Evolutionary conservation across 2,888 invertebrate species (phyloP), one percentile per base, ranked within the genome.

Genomic region (Leptura quadrifasciata): DNA sequence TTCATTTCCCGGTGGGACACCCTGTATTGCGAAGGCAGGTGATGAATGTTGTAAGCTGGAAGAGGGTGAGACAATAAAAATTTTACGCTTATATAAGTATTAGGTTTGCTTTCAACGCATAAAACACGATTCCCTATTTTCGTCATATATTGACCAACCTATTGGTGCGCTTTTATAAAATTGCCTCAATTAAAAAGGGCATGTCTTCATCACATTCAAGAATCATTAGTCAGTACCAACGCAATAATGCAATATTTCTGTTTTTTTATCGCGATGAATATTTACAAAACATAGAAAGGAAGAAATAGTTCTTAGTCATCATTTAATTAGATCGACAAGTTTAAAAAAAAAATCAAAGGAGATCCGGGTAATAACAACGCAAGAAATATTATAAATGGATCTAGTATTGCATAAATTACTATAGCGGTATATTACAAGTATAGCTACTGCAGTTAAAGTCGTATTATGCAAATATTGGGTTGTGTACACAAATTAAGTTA

Each of bases 121-220:
- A n/a, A n/a, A n/a, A n/a, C n/a, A n/a, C n/a, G n/a, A n/a, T n/a
- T n/a, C n/a, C n/a, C n/a, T n/a, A n/a, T n/a, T n/a, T n/a, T n/a
- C n/a, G n/a, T n/a, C 6, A 31, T 31, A 8, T 31, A 31, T 31
- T 31, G 27, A 31, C 27, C 8, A 6, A 2, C 0, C 27, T 31
- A 31, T 4, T 6, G 5, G 27, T 47, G 17, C 47, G n/a, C 47
- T 2, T 5, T 47, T 15, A 47, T 39, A 47, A n/a, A 47, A n/a
- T 47, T 47, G 5, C n/a, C 47, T 15, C 15, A 47, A 47, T 47
- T 47, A n/a, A 47, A 47, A 47, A 3, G n/a, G 47, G 47, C 47
- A 47, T n/a, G n/a, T 47, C 47, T 47, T 47, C 47, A 47, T 47
- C 47, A 47, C 47, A 47, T 47, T 47, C 47, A 47, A 47, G 15